These are phyloP conservation scores for Lepidocolaptes lacrymiger DNA, from an alignment of 2,797 vertebrate species.

Conservation along the genomic window DNA sequence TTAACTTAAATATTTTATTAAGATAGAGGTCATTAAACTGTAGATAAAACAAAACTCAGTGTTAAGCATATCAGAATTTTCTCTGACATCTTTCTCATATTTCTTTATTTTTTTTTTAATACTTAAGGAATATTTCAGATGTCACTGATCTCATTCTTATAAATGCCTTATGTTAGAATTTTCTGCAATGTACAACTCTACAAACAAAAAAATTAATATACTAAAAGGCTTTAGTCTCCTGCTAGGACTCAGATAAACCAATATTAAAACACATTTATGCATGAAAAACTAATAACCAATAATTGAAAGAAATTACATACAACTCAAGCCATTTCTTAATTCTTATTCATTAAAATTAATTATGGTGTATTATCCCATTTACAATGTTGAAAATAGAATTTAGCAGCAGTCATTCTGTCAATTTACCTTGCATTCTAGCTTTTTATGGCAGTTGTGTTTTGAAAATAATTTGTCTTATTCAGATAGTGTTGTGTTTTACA, in stretches of 20 bases:
- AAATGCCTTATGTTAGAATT: neutral
- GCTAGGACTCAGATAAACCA: constrained; percentile 54
- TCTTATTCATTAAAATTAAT: constrained; percentile 80
- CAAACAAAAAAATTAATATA: constrained; percentile 22
- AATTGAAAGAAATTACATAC: constrained; percentile 77
- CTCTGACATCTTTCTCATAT: constrained; percentile 1
- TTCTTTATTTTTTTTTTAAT: neutral
- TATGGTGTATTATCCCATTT: constrained; percentile 76
- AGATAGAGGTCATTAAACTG: constrained; percentile 24
- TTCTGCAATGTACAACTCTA: neutral
- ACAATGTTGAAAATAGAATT: constrained; percentile 77
- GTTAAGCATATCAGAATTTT: constrained; percentile 9
- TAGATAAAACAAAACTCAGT: constrained; percentile 34
- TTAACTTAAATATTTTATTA: constrained; percentile 64
- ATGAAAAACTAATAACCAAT: constrained; percentile 78
- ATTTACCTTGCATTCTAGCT: constrained; percentile 63
- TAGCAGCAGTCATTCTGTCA: constrained; percentile 74
- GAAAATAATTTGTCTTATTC: constrained; percentile 67
- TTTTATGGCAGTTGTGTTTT: constrained; percentile 60
- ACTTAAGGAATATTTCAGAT: neutral
- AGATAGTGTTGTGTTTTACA: constrained; percentile 33
- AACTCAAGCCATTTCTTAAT: constrained; percentile 78
- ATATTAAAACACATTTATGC: constrained; percentile 74
- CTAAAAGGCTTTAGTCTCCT: constrained; percentile 53
- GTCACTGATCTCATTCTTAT: neutral